Conservation (phyloP, 2,888 invertebrate species). For the Drosophila demipolita region DNA sequence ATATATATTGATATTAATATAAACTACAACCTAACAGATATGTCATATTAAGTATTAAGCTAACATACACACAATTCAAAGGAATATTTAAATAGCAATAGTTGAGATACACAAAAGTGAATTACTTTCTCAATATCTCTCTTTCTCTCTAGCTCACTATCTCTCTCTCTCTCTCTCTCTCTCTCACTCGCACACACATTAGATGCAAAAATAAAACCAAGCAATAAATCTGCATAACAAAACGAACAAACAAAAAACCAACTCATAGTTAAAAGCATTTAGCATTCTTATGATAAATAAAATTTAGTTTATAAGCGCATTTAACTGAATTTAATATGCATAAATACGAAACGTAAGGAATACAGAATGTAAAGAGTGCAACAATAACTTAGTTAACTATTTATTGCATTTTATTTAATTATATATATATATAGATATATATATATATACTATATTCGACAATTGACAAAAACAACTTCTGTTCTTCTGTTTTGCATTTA, state of each 20-base stretch:
- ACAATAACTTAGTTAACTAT: constrained; percentile 55
- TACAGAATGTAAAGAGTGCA: constrained; percentile 41
- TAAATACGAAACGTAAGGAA: constrained; percentile 19
- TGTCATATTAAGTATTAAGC: constrained; percentile 32
- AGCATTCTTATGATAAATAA: constrained; percentile 57
- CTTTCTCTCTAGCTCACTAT: constrained; percentile 2
- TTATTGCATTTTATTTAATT: constrained; percentile 21
- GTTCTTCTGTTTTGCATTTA: not conserved
- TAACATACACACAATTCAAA: constrained; percentile 12
- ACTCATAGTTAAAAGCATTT: constrained; percentile 72
- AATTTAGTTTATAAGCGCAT: constrained; percentile 59
- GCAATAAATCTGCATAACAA: constrained; percentile 20
- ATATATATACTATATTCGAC: not conserved
- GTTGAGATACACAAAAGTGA: constrained; percentile 18
- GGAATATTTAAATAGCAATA: constrained; percentile 30
- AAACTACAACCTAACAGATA: constrained; percentile 28
- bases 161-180: constrained; percentile 11
- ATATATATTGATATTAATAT: not conserved
- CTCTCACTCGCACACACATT: constrained; percentile 10
- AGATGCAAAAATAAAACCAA: constrained; percentile 8
- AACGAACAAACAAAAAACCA: constrained; percentile 1
- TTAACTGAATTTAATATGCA: constrained; percentile 67
- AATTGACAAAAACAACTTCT: too few species aligned
- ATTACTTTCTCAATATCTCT: constrained; percentile 2
- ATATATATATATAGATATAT: not conserved